Evolutionary conservation across 2,797 vertebrate genomes (phyloP).

Genomic region (Labeo calbasu): DNA sequence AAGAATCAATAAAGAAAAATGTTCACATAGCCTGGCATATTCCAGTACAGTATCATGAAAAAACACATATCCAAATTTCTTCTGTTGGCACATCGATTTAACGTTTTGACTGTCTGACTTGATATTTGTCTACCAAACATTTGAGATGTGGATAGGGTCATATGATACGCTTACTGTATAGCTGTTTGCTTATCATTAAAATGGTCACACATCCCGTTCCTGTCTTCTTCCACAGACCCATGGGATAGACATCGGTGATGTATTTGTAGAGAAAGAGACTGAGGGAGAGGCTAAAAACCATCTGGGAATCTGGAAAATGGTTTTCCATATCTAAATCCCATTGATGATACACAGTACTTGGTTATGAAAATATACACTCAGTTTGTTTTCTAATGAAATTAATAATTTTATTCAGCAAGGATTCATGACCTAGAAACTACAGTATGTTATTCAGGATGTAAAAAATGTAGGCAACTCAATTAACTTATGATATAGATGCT

Average conservation of each 20-base stretch:
- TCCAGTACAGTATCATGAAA: constrained; percentile 78
- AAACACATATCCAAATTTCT: background rate
- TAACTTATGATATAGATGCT: background rate
- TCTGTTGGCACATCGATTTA: background rate
- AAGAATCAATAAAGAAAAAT: too few species aligned
- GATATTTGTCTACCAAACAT: background rate
- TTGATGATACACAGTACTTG: background rate
- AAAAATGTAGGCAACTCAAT: constrained; percentile 35
- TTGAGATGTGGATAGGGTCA: too few species aligned
- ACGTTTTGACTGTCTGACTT: background rate
- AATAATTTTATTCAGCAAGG: too few species aligned
- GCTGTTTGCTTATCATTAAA: background rate
- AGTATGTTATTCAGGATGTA: constrained; percentile 59
- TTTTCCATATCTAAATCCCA: constrained; percentile 64
- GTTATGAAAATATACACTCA: too few species aligned
- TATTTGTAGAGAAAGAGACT: constrained; percentile 76
- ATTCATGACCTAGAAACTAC: too few species aligned
- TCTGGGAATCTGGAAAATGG: too few species aligned
- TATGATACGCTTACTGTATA: background rate
- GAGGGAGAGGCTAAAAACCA: too few species aligned
- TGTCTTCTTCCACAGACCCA: constrained; percentile 68
- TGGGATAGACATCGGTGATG: constrained; percentile 77
- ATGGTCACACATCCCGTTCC: background rate
- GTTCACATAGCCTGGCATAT: background rate
- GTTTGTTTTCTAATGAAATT: too few species aligned